Evolutionary conservation across 2,888 invertebrate species (phyloP).

Genomic region (Cartodere bifasciata): DNA sequence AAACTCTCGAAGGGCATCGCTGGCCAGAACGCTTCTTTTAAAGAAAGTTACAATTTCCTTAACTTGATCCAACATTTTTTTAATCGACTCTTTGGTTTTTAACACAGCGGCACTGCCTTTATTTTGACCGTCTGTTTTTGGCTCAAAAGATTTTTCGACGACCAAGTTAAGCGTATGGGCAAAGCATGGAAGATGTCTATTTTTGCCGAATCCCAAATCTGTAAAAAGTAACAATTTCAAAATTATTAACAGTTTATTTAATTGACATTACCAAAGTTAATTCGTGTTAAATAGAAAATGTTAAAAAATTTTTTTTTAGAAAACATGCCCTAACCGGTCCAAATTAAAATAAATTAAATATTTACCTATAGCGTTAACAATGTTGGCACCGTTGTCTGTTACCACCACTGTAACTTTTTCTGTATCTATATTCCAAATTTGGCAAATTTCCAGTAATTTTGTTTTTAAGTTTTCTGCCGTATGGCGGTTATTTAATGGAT

Average conservation of each 20-base stretch:
- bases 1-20: neutral
- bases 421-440: conserved; percentile 10
- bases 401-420: conserved; percentile 10
- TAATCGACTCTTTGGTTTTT: neutral
- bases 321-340: too few species aligned
- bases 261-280: too few species aligned
- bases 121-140: conserved; percentile 4
- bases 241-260: too few species aligned
- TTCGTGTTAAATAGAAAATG: too few species aligned
- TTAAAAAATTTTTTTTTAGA: too few species aligned
- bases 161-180: conserved; percentile 6
- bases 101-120: too few species aligned
- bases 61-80: neutral
- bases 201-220: conserved; percentile 10
- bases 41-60: conserved; percentile 2
- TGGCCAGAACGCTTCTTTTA: neutral
- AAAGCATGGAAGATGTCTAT: conserved; percentile 6
- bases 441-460: conserved; percentile 5
- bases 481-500: conserved; percentile 4
- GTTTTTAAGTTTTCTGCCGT: conserved; percentile 5
- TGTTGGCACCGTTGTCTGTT: conserved; percentile 11
- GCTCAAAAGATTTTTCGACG: neutral
- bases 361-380: conserved; percentile 10
- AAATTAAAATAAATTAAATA: too few species aligned
- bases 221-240: too few species aligned